phyloP scores from a whole-genome alignment of 1,140 invertebrate genomes.

The Papilio polyxenes region DNA sequence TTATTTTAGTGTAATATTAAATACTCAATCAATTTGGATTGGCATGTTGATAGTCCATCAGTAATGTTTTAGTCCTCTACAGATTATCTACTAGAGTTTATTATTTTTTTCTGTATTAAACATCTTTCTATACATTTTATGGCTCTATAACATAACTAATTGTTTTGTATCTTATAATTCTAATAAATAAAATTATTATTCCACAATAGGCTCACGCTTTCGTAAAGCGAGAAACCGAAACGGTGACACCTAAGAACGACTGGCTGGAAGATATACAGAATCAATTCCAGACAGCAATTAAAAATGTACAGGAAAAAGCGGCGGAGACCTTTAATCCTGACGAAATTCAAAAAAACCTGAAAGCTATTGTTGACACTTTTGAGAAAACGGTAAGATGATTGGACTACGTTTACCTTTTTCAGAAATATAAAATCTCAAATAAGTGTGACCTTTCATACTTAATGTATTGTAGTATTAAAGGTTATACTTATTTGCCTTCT shows the following conservation, averaged over 20 bases:
- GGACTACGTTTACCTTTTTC: neutral
- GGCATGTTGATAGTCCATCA: too few species aligned
- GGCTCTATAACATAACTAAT: too few species aligned
- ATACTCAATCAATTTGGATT: too few species aligned
- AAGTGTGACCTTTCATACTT: too few species aligned
- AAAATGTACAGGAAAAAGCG: constrained; percentile 36
- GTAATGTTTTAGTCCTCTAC: too few species aligned
- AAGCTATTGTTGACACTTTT: constrained; percentile 45
- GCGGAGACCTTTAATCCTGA: constrained; percentile 46
- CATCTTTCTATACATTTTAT: too few species aligned
- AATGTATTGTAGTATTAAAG: too few species aligned
- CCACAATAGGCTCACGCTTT: constrained; percentile 57
- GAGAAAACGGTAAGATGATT: constrained; percentile 47
- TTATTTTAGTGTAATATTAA: too few species aligned
- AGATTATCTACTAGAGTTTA: too few species aligned
- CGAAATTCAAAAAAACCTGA: constrained; percentile 48
- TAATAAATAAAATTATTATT: neutral
- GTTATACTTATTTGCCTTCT: too few species aligned
- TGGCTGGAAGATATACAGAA: constrained; percentile 39
- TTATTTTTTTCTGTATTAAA: too few species aligned
- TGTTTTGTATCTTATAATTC: too few species aligned
- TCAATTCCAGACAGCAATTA: constrained; percentile 33
- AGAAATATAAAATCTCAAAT: neutral
- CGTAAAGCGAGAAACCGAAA: constrained; percentile 60
- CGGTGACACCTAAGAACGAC: constrained; percentile 29